phyloP scores from a whole-genome alignment of 92 coral and sea anemone species.

The Epizoanthus illoricatus region DNA sequence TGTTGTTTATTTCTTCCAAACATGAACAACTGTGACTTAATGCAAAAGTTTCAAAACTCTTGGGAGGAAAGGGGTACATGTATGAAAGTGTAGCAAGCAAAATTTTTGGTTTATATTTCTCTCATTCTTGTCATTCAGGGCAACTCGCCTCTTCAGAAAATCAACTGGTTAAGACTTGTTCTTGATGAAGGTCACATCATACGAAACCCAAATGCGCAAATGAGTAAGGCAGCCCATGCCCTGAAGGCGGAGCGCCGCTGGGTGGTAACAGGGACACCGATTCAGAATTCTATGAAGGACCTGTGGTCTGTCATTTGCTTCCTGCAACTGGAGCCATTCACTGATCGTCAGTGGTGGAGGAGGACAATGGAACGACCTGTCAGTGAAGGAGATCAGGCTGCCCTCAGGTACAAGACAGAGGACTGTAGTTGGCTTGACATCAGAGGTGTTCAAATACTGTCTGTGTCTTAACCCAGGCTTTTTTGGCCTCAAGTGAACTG shows the following conservation, averaged over 20 bases:
- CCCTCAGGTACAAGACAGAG: slow-evolving; percentile 61
- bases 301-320: slow-evolving; percentile 79
- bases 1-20: too few species aligned
- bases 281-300: slow-evolving; percentile 86
- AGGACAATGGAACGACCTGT: slow-evolving; percentile 74
- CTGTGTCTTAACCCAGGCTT: too few species aligned
- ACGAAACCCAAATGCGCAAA: slow-evolving; percentile 75
- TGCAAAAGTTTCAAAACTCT: too few species aligned
- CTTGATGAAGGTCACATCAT: slow-evolving; percentile 85
- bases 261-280: slow-evolving; percentile 85
- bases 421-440: too few species aligned
- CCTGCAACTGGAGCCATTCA: slow-evolving; percentile 75
- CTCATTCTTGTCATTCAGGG: slow-evolving; percentile 42
- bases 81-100: too few species aligned
- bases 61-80: too few species aligned
- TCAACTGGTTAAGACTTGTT: slow-evolving; percentile 69
- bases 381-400: slow-evolving; percentile 72
- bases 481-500: too few species aligned
- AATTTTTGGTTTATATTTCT: neutral
- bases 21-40: too few species aligned
- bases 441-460: too few species aligned
- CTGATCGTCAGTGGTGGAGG: slow-evolving; percentile 91
- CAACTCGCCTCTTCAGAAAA: slow-evolving; percentile 62
- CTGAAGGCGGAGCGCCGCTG: slow-evolving; percentile 77
- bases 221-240: slow-evolving; percentile 79